Percentiles rank a stretch among this genome's conserved stretches.
Evolutionary conservation across 1,140 invertebrate species (phyloP).

Genomic region (Drosophila watanabei): DNA sequence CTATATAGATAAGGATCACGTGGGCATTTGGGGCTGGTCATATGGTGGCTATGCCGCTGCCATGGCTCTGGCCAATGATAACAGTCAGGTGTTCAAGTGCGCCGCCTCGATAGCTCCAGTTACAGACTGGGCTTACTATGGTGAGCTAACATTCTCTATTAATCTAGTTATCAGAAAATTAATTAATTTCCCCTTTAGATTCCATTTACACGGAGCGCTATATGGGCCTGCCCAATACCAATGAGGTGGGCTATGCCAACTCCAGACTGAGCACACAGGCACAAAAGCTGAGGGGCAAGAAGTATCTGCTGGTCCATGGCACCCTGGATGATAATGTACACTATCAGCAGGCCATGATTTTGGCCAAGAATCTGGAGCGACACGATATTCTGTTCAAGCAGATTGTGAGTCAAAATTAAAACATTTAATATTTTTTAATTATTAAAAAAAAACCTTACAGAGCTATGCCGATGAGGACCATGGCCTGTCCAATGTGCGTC

Average conservation of each 20-base stretch:
- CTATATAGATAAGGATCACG: conserved; percentile 90
- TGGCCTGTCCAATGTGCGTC: conserved; percentile 90
- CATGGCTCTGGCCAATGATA: conserved; percentile 92
- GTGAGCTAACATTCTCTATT: conserved; percentile 86
- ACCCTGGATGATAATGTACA: conserved; percentile 98
- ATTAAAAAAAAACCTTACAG: conserved; percentile 89
- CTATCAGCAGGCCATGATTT: conserved; percentile 97
- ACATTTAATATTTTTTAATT: neutral
- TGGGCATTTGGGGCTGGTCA: conserved; percentile 96
- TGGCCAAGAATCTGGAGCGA: conserved; percentile 94
- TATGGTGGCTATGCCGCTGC: conserved; percentile 96
- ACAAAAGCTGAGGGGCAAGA: conserved; percentile 90
- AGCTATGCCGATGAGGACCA: conserved; percentile 98
- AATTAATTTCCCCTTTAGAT: conserved; percentile 88
- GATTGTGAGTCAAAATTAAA: conserved; percentile 88
- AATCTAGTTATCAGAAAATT: neutral
- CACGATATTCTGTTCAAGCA: conserved; percentile 95
- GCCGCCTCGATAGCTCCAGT: conserved; percentile 98
- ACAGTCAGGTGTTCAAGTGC: conserved; percentile 92
- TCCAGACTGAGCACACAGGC: conserved; percentile 91
- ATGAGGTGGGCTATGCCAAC: conserved; percentile 91
- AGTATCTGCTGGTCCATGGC: conserved; percentile 95
- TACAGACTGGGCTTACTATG: conserved; percentile 95
- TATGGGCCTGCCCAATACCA: conserved; percentile 95
- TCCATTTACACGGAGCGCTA: conserved; percentile 98